Percentiles rank a stretch among this genome's conserved stretches.
Conservation (phyloP, 2,797 vertebrate species). For the Lophura swinhoii region DNA sequence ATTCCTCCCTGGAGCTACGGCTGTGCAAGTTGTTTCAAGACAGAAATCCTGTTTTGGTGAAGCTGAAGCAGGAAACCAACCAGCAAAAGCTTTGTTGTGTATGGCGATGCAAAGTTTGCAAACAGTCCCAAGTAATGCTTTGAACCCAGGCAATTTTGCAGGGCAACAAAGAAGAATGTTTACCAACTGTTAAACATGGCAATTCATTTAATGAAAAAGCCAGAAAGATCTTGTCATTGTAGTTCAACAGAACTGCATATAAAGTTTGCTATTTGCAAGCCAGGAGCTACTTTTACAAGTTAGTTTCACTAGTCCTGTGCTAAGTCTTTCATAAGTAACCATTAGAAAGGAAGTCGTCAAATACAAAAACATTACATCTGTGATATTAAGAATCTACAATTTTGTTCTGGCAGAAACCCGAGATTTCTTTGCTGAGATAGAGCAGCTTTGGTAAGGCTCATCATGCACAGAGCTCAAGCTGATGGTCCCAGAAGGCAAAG, state of each 20-base stretch:
- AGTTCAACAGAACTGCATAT: neutral
- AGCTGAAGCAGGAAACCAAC: neutral
- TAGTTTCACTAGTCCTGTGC: neutral
- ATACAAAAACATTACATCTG: accelerated
- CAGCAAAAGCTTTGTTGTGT: neutral
- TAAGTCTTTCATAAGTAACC: neutral
- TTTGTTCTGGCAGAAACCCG: neutral
- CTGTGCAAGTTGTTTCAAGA: neutral
- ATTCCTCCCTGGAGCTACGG: neutral
- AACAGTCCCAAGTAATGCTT: neutral
- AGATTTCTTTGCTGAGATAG: neutral
- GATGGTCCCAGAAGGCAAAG: neutral
- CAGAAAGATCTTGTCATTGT: neutral
- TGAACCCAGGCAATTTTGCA: neutral
- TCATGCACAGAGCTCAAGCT: neutral
- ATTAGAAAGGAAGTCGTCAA: neutral
- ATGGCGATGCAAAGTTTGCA: neutral
- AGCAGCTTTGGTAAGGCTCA: neutral
- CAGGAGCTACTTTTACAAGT: accelerated
- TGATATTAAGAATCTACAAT: neutral
- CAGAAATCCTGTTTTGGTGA: neutral
- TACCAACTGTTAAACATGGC: neutral
- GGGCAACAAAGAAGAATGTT: neutral
- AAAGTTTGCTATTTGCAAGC: neutral
- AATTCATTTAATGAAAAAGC: neutral